Conservation (phyloP, 2,888 invertebrate genomes). For the Andrena hattorfiana region DNA sequence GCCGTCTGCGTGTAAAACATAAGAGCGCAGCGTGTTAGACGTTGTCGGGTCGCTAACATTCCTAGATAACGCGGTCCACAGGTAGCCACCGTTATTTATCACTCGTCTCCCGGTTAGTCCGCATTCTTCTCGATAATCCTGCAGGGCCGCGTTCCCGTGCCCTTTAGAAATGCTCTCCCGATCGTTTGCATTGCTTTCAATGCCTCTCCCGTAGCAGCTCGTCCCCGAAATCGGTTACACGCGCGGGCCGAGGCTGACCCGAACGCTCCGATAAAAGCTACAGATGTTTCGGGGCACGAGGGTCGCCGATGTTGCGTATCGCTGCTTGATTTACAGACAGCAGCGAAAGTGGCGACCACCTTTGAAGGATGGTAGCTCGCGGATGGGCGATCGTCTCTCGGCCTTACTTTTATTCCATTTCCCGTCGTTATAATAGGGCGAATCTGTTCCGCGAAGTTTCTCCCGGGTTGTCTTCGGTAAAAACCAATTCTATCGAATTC, state of each 20-base stretch:
- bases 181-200: constrained; percentile 58
- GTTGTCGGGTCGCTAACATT: constrained; percentile 59
- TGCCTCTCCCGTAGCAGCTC: constrained; percentile 45
- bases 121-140: constrained; percentile 75
- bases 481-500: constrained; percentile 26
- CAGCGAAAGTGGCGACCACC: constrained; percentile 8
- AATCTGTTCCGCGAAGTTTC: background rate
- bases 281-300: constrained; percentile 23
- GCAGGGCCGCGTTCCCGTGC: constrained; percentile 64
- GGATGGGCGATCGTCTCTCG: background rate
- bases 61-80: constrained; percentile 71
- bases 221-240: constrained; percentile 48
- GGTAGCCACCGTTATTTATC: constrained; percentile 75
- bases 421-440: background rate
- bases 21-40: constrained; percentile 46
- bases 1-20: constrained; percentile 48
- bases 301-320: constrained; percentile 18
- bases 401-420: background rate
- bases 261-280: constrained; percentile 35
- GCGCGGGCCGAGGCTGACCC: constrained; percentile 9
- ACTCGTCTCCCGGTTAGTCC: constrained; percentile 71
- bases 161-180: constrained; percentile 67
- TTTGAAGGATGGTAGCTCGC: background rate
- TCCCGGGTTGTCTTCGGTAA: background rate
- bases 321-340: constrained; percentile 16